phyloP scores from a whole-genome alignment of 2,888 invertebrate species.

The Xestia c-nigrum region DNA sequence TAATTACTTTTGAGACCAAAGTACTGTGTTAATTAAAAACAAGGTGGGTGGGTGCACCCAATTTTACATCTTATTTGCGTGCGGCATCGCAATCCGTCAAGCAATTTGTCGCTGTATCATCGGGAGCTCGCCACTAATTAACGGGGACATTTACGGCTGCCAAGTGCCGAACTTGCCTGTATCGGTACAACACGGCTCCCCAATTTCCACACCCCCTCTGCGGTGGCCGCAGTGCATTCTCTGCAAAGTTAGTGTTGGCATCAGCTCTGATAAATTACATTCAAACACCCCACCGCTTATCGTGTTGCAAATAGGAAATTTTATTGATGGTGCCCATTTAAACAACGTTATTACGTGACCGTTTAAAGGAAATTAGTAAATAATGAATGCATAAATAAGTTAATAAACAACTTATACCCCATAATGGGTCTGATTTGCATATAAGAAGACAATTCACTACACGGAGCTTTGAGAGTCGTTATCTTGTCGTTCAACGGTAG shows the following conservation, averaged over 20 bases:
- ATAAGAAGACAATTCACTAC: constrained; percentile 62
- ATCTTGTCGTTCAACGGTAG: constrained; percentile 76
- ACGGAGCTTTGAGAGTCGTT: constrained; percentile 71
- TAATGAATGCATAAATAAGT: constrained; percentile 48
- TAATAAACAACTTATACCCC: constrained; percentile 58
- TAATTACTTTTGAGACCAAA: constrained; percentile 7
- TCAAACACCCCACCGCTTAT: constrained; percentile 51
- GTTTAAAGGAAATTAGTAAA: constrained; percentile 35
- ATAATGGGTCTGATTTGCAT: constrained; percentile 66
- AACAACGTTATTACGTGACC: constrained; percentile 36
- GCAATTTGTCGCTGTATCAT: constrained; percentile 85
- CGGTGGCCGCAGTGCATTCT: constrained; percentile 68
- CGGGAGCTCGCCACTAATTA: constrained; percentile 85
- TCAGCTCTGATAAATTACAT: constrained; percentile 66
- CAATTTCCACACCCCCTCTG: constrained; percentile 66
- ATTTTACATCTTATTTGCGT: constrained; percentile 77
- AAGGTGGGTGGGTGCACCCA: constrained; percentile 17
- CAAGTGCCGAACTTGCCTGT: constrained; percentile 85
- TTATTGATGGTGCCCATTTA: constrained; percentile 40
- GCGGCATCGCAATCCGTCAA: constrained; percentile 77
- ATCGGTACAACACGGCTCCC: constrained; percentile 72
- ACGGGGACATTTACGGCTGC: constrained; percentile 85
- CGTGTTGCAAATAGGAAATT: constrained; percentile 48
- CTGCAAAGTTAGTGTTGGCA: constrained; percentile 68
- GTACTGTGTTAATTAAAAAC: constrained; percentile 24